These are phyloP conservation scores for Leptodactylus fallax DNA, from an alignment of 2,797 vertebrate genomes.

Conservation along the genomic window DNA sequence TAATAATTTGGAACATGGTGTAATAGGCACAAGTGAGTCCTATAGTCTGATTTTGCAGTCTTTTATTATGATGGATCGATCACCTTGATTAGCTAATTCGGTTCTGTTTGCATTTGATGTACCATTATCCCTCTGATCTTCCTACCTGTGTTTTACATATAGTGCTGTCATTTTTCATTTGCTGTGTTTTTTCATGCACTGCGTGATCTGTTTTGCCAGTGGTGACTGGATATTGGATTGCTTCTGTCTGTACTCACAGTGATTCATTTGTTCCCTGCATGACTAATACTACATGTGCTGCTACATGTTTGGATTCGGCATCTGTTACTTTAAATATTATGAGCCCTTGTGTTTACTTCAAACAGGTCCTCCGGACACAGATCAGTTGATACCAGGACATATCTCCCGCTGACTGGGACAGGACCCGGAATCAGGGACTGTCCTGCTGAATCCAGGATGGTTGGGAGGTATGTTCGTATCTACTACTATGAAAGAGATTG, in stretches of 20 bases:
- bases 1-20: too few relatives aligned
- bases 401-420: too few relatives aligned
- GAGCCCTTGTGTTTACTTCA: neutral
- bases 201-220: neutral
- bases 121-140: neutral
- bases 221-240: neutral
- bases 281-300: neutral
- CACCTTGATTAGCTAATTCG: constrained; percentile 6
- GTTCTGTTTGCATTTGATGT: neutral
- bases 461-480: too few relatives aligned
- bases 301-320: neutral
- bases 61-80: constrained; percentile 9
- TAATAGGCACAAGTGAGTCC: too few relatives aligned
- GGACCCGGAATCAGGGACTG: too few relatives aligned
- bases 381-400: too few relatives aligned
- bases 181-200: neutral
- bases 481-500: too few relatives aligned
- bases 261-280: neutral
- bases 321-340: neutral
- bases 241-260: neutral
- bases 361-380: too few relatives aligned
- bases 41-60: neutral
- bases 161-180: neutral
- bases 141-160: neutral
- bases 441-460: too few relatives aligned